These are phyloP conservation scores for Philereme vetulata DNA, from an alignment of 2,888 invertebrate genomes.

Conservation along the genomic window DNA sequence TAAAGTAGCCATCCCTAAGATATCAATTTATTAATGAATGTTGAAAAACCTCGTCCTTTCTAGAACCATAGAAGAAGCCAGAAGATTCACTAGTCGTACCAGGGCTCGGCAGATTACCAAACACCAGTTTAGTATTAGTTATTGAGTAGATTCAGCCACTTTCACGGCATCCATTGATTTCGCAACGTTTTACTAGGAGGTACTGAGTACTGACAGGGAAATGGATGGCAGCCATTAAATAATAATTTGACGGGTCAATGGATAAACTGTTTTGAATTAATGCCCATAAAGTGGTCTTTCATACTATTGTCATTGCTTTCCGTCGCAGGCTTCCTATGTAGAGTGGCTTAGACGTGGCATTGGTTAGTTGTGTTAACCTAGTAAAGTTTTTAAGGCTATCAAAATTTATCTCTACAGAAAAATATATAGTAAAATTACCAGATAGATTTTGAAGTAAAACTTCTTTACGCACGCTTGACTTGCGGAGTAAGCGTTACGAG, in stretches of 20 bases:
- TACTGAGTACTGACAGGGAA: conserved; percentile 13
- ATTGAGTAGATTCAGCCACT: conserved; percentile 23
- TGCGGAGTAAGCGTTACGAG: too few relatives aligned
- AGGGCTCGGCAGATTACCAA: conserved; percentile 13
- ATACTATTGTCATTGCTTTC: background rate
- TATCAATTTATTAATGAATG: too few relatives aligned
- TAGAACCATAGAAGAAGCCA: background rate
- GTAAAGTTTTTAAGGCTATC: too few relatives aligned
- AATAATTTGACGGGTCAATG: conserved; percentile 25
- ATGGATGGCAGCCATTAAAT: conserved; percentile 20
- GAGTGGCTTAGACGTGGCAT: too few relatives aligned
- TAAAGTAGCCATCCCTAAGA: too few relatives aligned
- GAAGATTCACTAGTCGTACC: conserved; percentile 4
- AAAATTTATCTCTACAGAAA: too few relatives aligned
- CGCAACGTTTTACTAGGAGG: conserved; percentile 10
- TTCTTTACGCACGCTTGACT: too few relatives aligned
- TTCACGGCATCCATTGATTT: conserved; percentile 23
- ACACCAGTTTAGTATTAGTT: conserved; percentile 17
- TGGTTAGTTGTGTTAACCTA: too few relatives aligned
- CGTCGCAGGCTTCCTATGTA: background rate
- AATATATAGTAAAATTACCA: too few relatives aligned
- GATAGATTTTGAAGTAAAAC: too few relatives aligned
- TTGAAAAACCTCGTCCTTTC: background rate
- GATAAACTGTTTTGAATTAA: conserved; percentile 22
- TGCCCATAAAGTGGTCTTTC: conserved; percentile 3